A percentile compares a stretch with the other conserved stretches of the same genome.
Evolutionary conservation across 2,888 invertebrate genomes (phyloP).

Genomic region (Tachina grossa): DNA sequence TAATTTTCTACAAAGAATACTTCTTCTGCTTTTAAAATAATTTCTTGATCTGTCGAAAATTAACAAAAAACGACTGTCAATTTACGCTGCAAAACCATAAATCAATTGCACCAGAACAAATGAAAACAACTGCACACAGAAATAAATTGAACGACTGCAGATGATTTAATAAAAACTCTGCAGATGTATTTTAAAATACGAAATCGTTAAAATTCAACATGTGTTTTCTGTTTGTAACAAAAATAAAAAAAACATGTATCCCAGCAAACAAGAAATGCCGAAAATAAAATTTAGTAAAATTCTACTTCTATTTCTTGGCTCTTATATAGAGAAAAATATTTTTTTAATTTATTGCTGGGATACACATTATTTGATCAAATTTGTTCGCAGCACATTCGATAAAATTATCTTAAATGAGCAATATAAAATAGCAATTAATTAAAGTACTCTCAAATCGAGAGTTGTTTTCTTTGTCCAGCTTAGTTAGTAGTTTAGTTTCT

Average conservation of each 20-base stretch:
- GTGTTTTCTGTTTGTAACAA: not conserved
- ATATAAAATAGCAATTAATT: too few species aligned
- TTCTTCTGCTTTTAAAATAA: slow-evolving; percentile 14
- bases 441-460: too few species aligned
- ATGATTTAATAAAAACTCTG: not conserved
- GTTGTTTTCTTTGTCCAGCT: too few species aligned
- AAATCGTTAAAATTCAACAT: not conserved
- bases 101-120: slow-evolving; percentile 29
- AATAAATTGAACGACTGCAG: slow-evolving; percentile 4
- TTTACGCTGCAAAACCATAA: slow-evolving; percentile 26
- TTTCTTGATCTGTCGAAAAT: not conserved
- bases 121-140: not conserved
- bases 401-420: too few species aligned
- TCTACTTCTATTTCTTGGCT: too few species aligned
- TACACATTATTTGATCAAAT: too few species aligned
- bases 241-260: not conserved
- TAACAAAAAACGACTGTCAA: slow-evolving; percentile 24
- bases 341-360: too few species aligned
- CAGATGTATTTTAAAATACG: not conserved
- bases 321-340: too few species aligned
- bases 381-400: too few species aligned
- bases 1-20: not conserved
- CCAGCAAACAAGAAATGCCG: too few species aligned
- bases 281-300: too few species aligned
- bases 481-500: too few species aligned